Evolutionary conservation across 2,797 vertebrate genomes (phyloP).

Genomic region (Characodon lateralis): DNA sequence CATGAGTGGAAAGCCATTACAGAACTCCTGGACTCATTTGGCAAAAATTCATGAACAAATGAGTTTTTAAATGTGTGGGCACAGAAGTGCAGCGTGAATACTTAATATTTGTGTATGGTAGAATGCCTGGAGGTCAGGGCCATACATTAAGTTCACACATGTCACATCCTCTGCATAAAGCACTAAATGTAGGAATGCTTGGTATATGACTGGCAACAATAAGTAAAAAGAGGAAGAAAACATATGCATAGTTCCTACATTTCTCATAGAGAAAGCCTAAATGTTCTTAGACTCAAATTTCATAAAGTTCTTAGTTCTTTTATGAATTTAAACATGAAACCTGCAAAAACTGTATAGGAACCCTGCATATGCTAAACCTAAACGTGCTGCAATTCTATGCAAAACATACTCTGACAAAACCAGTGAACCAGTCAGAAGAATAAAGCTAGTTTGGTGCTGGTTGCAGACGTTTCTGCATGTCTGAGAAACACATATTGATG

Average conservation of each 20-base stretch:
- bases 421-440: too few relatives aligned
- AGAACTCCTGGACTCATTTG: slow-evolving; percentile 52
- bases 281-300: neutral
- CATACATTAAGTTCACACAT: slow-evolving; percentile 21
- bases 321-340: neutral
- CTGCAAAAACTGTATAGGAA: neutral
- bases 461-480: too few relatives aligned
- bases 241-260: neutral
- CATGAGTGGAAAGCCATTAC: slow-evolving; percentile 70
- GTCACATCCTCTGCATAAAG: slow-evolving; percentile 19
- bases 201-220: neutral
- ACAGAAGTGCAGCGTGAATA: slow-evolving; percentile 54
- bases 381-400: too few relatives aligned
- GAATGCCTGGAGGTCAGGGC: slow-evolving; percentile 21
- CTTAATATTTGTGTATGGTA: slow-evolving; percentile 39
- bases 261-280: neutral
- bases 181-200: neutral
- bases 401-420: too few relatives aligned
- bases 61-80: slow-evolving; percentile 60
- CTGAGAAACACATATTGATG: too few relatives aligned
- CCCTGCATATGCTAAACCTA: too few relatives aligned
- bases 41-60: slow-evolving; percentile 59
- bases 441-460: too few relatives aligned
- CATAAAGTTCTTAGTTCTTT: neutral
- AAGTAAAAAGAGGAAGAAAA: neutral